Base-by-base conservation (phyloP, 2,888 invertebrate species). In the Platynereis dumerilii region DNA sequence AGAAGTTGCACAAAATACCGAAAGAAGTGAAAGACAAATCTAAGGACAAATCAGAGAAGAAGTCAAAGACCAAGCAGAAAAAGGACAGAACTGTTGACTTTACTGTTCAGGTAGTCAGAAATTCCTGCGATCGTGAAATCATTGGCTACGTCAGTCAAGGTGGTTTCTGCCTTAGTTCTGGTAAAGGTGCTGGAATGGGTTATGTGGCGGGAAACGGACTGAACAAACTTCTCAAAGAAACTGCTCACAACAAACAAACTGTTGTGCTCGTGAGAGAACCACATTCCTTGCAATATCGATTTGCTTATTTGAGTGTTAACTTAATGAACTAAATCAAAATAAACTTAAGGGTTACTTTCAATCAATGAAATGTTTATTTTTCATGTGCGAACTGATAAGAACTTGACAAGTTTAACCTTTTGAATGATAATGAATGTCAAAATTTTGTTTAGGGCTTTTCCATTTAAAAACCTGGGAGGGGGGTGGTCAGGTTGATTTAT, bases 111-210 rank as follows among this genome's bases (percentile, higher is more conserved):
- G 7, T n/a, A 15, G 54, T 61, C 20, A 27, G 42, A 2, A 15
- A 26, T 12, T 57, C 56, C 10, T 42, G 62, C 17, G 27, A 42
- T 3, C 26, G 70, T 20, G 12, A 34, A 12, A 53, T 60, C 2
- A 53, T 69, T n/a, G 70, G 70, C 15, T 69, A 54, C 39, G 44
- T 70, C 2, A 65, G 55, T 29, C 53, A 60, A 17, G 69, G 67
- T 22, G 60, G 65, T 15, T 67, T 67, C 45, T 59, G 58, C n/a
- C 58, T 59, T 34, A 28, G 64, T 26, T 39, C 34, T n/a, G 69
- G 69, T 1, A 26, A 42, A 20, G 69, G 69, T 20, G 26, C 34
- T 12, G 69, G 65, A 2, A 17, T 64, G 17, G 70, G 67, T 2
- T 70, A 67, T 53, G 67, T 70, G 1, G 65, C 63, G 2, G 26